These are phyloP conservation scores for Autographa gamma DNA, from an alignment of 2,888 invertebrate genomes.

Conservation along the genomic window DNA sequence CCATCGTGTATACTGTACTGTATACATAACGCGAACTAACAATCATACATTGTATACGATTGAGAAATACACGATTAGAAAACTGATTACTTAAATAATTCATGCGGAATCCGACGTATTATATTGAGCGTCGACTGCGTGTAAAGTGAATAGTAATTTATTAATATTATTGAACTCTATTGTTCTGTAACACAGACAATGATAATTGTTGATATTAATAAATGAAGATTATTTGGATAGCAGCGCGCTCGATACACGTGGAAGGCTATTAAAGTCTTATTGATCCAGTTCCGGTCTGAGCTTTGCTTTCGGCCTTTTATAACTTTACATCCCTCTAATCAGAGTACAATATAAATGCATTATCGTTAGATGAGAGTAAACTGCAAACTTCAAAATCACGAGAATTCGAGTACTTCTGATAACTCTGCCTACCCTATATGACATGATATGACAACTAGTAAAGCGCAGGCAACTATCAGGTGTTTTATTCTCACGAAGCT, in stretches of 20 bases:
- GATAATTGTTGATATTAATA: background rate
- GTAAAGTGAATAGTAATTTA: background rate
- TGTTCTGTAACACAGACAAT: background rate
- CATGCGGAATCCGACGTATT: background rate
- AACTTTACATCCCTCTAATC: too few relatives aligned
- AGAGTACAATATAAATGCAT: too few relatives aligned
- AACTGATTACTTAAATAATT: constrained; percentile 15
- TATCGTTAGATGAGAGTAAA: too few relatives aligned
- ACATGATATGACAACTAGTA: background rate
- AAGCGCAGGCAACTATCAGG: constrained; percentile 20
- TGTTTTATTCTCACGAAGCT: constrained; percentile 31
- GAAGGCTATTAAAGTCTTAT: background rate
- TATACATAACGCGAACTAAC: constrained; percentile 21
- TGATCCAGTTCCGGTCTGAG: background rate
- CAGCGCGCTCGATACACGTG: background rate
- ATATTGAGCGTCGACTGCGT: background rate
- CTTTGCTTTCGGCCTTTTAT: background rate
- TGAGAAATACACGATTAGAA: constrained; percentile 28
- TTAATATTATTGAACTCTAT: background rate
- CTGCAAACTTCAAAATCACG: too few relatives aligned
- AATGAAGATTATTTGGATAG: background rate
- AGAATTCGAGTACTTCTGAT: too few relatives aligned
- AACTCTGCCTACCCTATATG: background rate
- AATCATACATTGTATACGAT: constrained; percentile 13
- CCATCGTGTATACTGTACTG: background rate